These are phyloP conservation scores for Nicator chloris DNA, from an alignment of 2,113 vertebrate genomes.

Conservation along the genomic window DNA sequence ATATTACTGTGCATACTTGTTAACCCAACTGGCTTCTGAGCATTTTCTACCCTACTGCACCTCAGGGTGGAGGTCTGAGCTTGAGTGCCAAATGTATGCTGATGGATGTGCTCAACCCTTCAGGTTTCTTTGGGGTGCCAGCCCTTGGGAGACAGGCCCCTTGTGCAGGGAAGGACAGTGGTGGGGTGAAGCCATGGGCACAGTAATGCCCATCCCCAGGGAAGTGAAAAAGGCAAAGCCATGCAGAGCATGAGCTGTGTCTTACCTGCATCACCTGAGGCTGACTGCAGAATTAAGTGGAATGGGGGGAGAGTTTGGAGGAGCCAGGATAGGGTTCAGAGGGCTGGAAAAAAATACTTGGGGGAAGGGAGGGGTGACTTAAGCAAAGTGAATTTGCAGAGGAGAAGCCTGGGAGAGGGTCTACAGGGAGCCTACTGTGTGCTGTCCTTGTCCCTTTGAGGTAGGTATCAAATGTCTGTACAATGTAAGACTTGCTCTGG, in stretches of 20 bases:
- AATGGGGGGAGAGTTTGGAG: not conserved
- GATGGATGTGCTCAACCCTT: not conserved
- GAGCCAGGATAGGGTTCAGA: not conserved
- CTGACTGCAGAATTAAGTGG: not conserved
- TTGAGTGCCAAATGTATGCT: not conserved
- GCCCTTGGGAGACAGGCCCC: fast-evolving
- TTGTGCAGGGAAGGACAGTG: not conserved
- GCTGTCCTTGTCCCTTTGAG: not conserved
- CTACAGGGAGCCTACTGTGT: not conserved
- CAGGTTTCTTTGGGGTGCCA: not conserved
- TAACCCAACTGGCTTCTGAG: not conserved
- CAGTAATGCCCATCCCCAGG: not conserved
- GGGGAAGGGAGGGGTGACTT: not conserved
- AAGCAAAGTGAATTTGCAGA: not conserved
- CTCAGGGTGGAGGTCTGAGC: not conserved
- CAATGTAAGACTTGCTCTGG: not conserved
- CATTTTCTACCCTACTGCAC: not conserved
- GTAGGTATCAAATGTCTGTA: not conserved
- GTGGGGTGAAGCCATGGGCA: not conserved
- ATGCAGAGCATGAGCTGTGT: not conserved
- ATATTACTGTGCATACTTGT: not conserved
- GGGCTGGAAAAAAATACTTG: not conserved
- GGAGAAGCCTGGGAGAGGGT: not conserved
- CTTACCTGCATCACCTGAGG: not conserved
- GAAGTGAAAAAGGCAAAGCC: not conserved